Evolutionary conservation across 2,888 invertebrate genomes (phyloP).

Genomic region (Leucophora obtusa): DNA sequence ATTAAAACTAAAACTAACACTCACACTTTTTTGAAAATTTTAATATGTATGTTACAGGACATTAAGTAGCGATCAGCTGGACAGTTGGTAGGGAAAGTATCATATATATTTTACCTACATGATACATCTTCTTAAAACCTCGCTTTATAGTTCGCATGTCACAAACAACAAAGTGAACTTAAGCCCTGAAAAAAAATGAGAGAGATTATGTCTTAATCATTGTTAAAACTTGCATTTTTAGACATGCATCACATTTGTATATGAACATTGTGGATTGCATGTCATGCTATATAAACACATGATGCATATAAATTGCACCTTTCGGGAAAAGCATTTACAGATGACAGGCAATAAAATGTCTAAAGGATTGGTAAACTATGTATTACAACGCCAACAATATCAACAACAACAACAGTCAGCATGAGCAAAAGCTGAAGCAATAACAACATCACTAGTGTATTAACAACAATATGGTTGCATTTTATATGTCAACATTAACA

Average conservation of each 20-base stretch:
- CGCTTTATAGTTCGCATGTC: slow-evolving; percentile 35
- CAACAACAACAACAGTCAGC: slow-evolving; percentile 18
- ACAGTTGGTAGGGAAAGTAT: too few species aligned
- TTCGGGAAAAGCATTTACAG: slow-evolving; percentile 62
- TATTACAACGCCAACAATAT: slow-evolving; percentile 44
- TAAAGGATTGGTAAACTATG: slow-evolving; percentile 63
- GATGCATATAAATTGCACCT: slow-evolving; percentile 65
- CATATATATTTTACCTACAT: too few species aligned
- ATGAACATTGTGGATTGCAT: slow-evolving; percentile 45
- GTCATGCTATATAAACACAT: slow-evolving; percentile 56
- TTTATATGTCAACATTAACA: slow-evolving; percentile 66
- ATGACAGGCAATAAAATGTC: slow-evolving; percentile 67
- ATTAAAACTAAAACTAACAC: too few species aligned
- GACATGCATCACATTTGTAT: slow-evolving; percentile 60
- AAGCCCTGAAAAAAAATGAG: slow-evolving; percentile 19
- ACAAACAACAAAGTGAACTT: slow-evolving; percentile 24
- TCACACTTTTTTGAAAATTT: too few species aligned
- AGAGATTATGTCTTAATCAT: slow-evolving; percentile 66
- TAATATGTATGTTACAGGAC: too few species aligned
- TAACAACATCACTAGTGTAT: slow-evolving; percentile 35
- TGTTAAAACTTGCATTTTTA: slow-evolving; percentile 60
- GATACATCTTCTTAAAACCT: too few species aligned
- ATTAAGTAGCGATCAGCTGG: too few species aligned
- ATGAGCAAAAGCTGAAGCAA: slow-evolving; percentile 14
- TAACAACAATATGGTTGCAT: slow-evolving; percentile 57